These are phyloP conservation scores for Siphlonurus alternatus DNA, from an alignment of 2,888 invertebrate species.

Conservation along the genomic window DNA sequence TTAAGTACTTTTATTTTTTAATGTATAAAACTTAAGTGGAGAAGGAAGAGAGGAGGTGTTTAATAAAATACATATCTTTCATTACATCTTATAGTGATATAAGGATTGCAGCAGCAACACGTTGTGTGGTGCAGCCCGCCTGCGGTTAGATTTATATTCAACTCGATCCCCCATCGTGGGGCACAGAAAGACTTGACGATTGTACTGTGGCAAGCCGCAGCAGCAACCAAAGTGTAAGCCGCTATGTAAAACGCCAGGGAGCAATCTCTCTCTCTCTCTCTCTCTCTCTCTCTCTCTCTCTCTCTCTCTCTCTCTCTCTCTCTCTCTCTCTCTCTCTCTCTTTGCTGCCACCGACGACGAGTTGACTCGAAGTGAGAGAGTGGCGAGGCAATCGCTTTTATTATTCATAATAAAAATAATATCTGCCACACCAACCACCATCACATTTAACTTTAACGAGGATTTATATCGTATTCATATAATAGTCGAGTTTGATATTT, in stretches of 20 bases:
- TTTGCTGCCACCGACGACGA: background rate
- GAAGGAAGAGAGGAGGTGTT: background rate
- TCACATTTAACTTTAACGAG: background rate
- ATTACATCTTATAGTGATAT: background rate
- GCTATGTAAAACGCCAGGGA: background rate
- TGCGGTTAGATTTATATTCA: background rate
- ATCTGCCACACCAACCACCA: background rate
- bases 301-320: background rate
- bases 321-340: background rate
- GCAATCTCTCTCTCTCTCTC: background rate
- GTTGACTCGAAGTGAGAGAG: too few relatives aligned
- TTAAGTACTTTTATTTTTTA: too few relatives aligned
- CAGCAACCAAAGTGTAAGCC: background rate
- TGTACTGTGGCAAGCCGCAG: too few relatives aligned
- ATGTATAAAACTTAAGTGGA: too few relatives aligned
- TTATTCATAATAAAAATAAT: background rate
- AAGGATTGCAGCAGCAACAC: background rate
- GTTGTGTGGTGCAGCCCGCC: background rate
- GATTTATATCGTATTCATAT: background rate
- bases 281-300: background rate
- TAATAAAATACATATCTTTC: background rate
- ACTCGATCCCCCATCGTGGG: background rate
- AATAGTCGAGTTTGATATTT: too few relatives aligned
- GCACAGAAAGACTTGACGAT: background rate
- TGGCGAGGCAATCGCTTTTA: too few relatives aligned